Base-by-base conservation (phyloP, 2,113 vertebrate species). In the Hemicordylus capensis region DNA sequence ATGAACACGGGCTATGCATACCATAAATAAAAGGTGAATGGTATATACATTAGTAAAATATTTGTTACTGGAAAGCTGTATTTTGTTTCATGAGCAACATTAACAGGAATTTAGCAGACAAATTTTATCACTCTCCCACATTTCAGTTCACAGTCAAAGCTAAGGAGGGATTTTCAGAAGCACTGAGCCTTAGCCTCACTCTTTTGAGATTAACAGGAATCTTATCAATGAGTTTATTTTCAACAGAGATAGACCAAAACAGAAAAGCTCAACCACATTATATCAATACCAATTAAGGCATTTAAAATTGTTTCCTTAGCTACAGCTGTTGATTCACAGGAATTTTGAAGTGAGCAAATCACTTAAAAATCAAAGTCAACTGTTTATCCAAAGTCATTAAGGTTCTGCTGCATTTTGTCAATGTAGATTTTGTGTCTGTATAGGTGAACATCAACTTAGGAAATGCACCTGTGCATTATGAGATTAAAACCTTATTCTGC, bases 151-250 rank as follows among this genome's bases (percentile, higher is more conserved):
- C 11, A 39, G 8, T 6, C 70, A 84, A 82, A 74, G 39, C 24
- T 10, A 80, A 61, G 58, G 8, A 24, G 6, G 9, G 20, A 39
- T 91, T 92, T 69, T 54, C 44, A 75, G 64, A 86, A 83, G 64
- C 0, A 79, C 42, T 86, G 37, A 56, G 31, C 2, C 67, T 20
- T 76, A 46, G 69, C 14, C 34, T 85, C 26, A 75, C 28, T 28
- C 34, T 14, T 37, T 37, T 46, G 56, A 87, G 8, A 5, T 66
- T 1, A 6, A 61, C 0, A 34, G 31, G 28, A 83, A 31, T 64
- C 28, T 28, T 86, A 80, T 70, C 85, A 42, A 44, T 58, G 69
- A 70, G 6, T 78, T 75, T 17, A 72, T 46, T 48, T 61, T 31
- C 51, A 67, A 88, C 4, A 63, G 56, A 56, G 79, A 26, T 24